Base-by-base conservation (phyloP, 2,113 vertebrate genomes). In the Diadophis punctatus region DNA sequence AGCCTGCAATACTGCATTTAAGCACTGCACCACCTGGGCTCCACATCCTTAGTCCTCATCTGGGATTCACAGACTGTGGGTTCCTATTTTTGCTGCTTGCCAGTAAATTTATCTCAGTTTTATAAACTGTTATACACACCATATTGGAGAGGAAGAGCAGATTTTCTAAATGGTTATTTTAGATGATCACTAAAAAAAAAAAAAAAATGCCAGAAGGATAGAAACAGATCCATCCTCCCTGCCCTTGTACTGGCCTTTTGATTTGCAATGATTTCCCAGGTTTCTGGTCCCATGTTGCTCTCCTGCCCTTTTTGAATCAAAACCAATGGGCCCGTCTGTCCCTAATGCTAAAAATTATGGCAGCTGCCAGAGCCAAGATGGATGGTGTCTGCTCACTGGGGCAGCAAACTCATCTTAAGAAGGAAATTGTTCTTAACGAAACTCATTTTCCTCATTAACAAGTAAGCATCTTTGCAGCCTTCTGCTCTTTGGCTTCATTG, bases 381-480 rank as follows among this genome's bases (percentile, higher is more conserved):
- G 16, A 92, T 88, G 10, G 60, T 0, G 39, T 25, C 86, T 74
- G 91, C 49, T 92, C 51, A 30, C 9, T 11, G 60, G 91, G 91
- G 86, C 91, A 92, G 91, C 49, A 55, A 74, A 27, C 86, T 88
- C 86, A 55, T 55, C 91, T 22, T 22, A 22, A 11, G 60, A 48
- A 88, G 43, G 34, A 92, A 92, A 88, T 88, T 88, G 60, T 43
- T 88, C 86, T 52, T 92, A 92, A 92, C 39, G 91, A 88, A 51
- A 10, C 91, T 92, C 91, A 92, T 92, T 88, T 63, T 23, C 49
- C 86, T 92, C 86, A 92, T 92, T 92, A 88, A 51, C 9, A 80
- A 60, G 86, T 80, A 63, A 88, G 60, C 43, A 11, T 88, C 51
- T 88, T 74, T 39, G 39, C n/a, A 39, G 60, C 49, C 86, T 92